These are phyloP conservation scores for Endotricha flammealis DNA, from an alignment of 2,888 invertebrate species.

Conservation along the genomic window DNA sequence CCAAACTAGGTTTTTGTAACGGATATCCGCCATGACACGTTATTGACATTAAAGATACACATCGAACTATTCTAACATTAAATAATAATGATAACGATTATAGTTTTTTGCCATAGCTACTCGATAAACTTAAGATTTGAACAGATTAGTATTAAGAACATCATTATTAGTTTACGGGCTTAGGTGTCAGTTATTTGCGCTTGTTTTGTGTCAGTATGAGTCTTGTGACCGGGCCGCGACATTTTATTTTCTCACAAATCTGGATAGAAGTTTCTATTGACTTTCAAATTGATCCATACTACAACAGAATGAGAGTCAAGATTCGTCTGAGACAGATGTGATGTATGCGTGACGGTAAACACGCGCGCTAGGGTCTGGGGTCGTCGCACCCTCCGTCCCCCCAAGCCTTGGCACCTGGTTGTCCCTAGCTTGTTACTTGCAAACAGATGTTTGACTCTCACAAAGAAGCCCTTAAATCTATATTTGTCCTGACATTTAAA, in stretches of 20 bases:
- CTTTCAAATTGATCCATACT: slow-evolving; percentile 32
- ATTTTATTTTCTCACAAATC: slow-evolving; percentile 8
- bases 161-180: too few relatives aligned
- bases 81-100: too few relatives aligned
- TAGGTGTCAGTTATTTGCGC: too few relatives aligned
- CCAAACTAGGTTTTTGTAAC: slow-evolving; percentile 33
- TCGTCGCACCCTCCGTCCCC: slow-evolving; percentile 68
- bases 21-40: slow-evolving; percentile 26
- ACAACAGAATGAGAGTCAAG: slow-evolving; percentile 27
- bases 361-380: slow-evolving; percentile 58
- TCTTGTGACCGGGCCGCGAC: slow-evolving; percentile 5
- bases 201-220: slow-evolving; percentile 2
- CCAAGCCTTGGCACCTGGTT: slow-evolving; percentile 66
- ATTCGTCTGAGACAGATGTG: slow-evolving; percentile 38
- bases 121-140: too few relatives aligned
- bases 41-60: slow-evolving; percentile 13
- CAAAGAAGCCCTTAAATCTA: slow-evolving; percentile 47
- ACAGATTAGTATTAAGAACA: too few relatives aligned
- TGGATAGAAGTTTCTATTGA: slow-evolving; percentile 9
- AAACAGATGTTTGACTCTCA: slow-evolving; percentile 60
- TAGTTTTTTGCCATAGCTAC: too few relatives aligned
- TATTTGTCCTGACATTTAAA: too few relatives aligned
- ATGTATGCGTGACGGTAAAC: slow-evolving; percentile 48
- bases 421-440: slow-evolving; percentile 48
- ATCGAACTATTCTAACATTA: too few relatives aligned